phyloP scores from a whole-genome alignment of 2,888 invertebrate species.

The Nemurella pictetii region DNA sequence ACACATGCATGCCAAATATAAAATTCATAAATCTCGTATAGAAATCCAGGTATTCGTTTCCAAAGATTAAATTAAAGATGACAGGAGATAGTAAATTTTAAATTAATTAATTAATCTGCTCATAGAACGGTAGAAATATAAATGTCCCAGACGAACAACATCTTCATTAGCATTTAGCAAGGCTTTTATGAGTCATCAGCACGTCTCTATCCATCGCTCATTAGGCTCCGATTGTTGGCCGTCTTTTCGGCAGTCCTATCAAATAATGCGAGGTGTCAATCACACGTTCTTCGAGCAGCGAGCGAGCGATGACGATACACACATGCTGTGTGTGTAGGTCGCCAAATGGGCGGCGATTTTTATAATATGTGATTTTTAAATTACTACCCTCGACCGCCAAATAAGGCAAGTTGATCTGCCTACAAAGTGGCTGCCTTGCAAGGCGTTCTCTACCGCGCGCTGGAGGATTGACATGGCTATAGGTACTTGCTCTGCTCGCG shows the following conservation, averaged over 20 bases:
- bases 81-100: neutral
- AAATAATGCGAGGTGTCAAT: neutral
- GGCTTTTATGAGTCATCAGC: neutral
- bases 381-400: neutral
- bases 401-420: conserved; percentile 31
- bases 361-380: conserved; percentile 28
- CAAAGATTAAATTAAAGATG: neutral
- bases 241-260: neutral
- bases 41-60: neutral
- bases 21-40: neutral
- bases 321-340: conserved; percentile 12
- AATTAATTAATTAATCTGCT: neutral
- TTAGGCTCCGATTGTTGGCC: neutral
- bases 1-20: neutral
- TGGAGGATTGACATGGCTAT: neutral
- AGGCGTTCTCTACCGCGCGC: neutral
- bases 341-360: conserved; percentile 29
- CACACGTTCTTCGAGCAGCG: neutral
- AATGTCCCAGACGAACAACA: neutral
- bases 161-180: neutral
- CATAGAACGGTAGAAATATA: too few species aligned
- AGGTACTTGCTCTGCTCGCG: neutral
- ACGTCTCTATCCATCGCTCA: too few species aligned
- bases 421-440: conserved; percentile 24
- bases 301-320: neutral